Base-by-base conservation (phyloP, 2,113 vertebrate species). In the Rutilus rutilus region DNA sequence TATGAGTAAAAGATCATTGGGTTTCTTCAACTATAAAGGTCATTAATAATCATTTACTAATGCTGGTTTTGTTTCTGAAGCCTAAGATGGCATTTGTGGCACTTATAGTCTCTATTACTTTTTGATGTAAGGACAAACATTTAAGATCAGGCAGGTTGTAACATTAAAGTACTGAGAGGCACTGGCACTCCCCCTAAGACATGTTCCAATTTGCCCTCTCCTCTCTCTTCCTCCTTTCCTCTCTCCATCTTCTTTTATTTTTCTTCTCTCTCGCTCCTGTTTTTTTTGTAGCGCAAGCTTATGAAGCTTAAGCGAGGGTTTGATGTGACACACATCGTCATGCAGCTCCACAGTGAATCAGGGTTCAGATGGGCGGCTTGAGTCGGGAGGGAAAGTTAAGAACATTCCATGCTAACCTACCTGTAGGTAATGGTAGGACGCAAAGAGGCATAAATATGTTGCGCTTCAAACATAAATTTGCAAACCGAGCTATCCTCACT, bases 141-240 rank as follows among this genome's bases (percentile, higher is more conserved):
- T 77, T 57, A 59, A n/a, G 50, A 84, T 78, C 52, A 79, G 93
- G 87, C 93, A 93, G 91, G 93, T 94, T 91, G 89, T 86, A 94
- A 93, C 94, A 93, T 83, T 87, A 75, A 84, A 88, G 77, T 87
- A 88, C 88, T 86, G 73, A 23, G 86, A 87, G 81, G 73, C 84
- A 78, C 73, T 78, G 92, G 89, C 91, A 91, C 93, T 91, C 92
- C 91, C 88, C 86, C 74, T 77, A 60, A 84, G 86, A 93, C 93
- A 92, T 90, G 94, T 94, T 92, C 83, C 83, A 91, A 94, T 93
- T 91, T 92, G 93, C 78, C 77, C 69, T 45, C 33, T 30, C 76
- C 36, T 33, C 69, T 78, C 54, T 36, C 85, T 62, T 42, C 30
- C 27, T 84, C 73, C 33, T 50, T 60, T 47, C 30, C 11, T 27